Evolutionary conservation across 2,888 invertebrate genomes (phyloP), one percentile per base, ranked within the genome.

Genomic region (Beris chalybata): DNA sequence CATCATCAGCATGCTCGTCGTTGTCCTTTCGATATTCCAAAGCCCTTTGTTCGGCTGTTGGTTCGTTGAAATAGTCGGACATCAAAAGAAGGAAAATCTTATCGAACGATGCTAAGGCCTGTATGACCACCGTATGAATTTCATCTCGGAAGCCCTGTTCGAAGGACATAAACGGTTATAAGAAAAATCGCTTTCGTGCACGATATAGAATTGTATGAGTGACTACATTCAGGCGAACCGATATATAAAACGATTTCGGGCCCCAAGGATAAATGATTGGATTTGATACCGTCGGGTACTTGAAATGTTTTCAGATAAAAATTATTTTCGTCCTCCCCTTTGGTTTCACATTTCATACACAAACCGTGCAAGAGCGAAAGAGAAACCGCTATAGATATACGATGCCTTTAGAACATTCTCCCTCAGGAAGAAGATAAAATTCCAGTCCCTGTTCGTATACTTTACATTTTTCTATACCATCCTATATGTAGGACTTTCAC

Each of bases 81-180:
- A 79, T 74, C 73, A 79, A 75, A 76, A 77, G 76, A 73, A 78
- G 75, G 76, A 80, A 79, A 74, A 79, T 75, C 75, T 77, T 78
- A 75, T 80, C 79, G 74, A 81, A 77, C 70, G 79, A 77, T 73
- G 76, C 77, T 72, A 81, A 74, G 68, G 80, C 78, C 74, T 81
- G 81, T 75, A 80, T 80, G 73, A 80, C 79, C 74, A 81, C 81
- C 69, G 80, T 80, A 73, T 81, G 80, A 71, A 80, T 81, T 68
- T 80, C 80, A 73, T 81, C 81, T 72, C 76, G 77, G 65, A 81
- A 74, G 69, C 81, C 81, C 80, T 80, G 72, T 12, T 43, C 29
- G 75, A 65, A 57, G 53, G 15, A 47, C 31, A 44, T 53, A 47
- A 64, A 29, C 13, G 44, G 67, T 54, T 22, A 59, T 54, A 56